Evolutionary conservation across 2,888 invertebrate genomes (phyloP), one percentile per base, ranked within the genome.

Genomic region (Melanostoma mellinum): DNA sequence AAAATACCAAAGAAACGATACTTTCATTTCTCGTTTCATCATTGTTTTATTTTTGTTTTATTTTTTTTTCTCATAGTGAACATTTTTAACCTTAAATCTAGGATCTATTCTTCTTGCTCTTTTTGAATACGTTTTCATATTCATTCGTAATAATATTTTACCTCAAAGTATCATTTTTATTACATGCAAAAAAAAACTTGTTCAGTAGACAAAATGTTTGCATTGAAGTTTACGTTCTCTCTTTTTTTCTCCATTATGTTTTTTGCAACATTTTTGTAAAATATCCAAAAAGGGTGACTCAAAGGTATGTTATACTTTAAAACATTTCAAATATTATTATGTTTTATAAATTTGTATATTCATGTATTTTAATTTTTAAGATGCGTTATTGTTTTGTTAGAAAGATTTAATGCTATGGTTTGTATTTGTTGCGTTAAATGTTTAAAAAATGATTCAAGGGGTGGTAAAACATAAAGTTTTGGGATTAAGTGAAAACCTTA

Each of bases 271-370:
- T 69, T 74, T 71, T 76, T 61, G 55, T 63, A 71, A 73, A 65
- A 73, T 6, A 71, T 65, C 63, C 52, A 46, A 82, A 79, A 87
- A 90, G 90, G 90, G 90, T 86, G 90, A 89, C 86, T 89, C 90
- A 73, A 90, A 90, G 90, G 90, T 90, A 89, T 86, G 90, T 90
- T 87, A 87, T 56, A 38, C 68, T 78, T 75, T 20, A 20, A 20
- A 20, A 20, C 20, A 20, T 56, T 65, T 52, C 67, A 33, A 36
- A 33, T 46, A 32, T 68, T 30, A 69, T 6, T 42, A 60, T 38
- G 1, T 33, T 33, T 75, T 75, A 60, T 9, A 35, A 46, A 9
- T 48, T 40, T 63, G 61, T 55, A 20, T 6, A 20, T 42, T 9
- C 8, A 30, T 42, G 60, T 48, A 30, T 60, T 1, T 61, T 72